Base-by-base conservation (phyloP, 2,797 vertebrate species). In the Sebastes baramenuke region DNA sequence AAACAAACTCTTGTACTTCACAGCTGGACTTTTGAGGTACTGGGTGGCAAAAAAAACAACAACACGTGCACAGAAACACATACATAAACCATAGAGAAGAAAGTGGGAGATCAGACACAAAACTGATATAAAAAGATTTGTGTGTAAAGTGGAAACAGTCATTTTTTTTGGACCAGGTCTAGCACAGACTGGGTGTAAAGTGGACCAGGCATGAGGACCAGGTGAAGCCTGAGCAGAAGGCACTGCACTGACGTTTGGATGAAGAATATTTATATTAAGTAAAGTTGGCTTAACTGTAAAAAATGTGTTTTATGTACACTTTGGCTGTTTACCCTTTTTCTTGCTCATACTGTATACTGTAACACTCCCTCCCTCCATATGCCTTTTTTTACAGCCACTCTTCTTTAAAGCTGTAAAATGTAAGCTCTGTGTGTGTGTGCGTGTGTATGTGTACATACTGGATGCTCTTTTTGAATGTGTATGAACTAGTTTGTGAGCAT, bases 21-120 rank as follows among this genome's bases (percentile, higher is more conserved):
- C 94, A 96, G 97, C 97, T 96, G 97, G 95, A 96, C 95, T 94
- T 94, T 92, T 94, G 95, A 97, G 95, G 96, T 96, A 95, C 96
- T 85, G 87, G 91, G 89, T 92, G 72, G 92, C 88, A 90, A 93
- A 93, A 88, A 87, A 80, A 61, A 70, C 77, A 32, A 82, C 89
- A 66, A 74, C 81, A 71, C n/a, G 72, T 30, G 67, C 81, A 72
- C 42, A 84, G 11, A 66, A 76, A 77, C 13, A 89, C 27, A 83
- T 81, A 65, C 36, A 75, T 36, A 84, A 78, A 89, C 52, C 18
- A 56, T 77, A 85, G 59, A 81, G 55, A 85, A 81, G 55, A 85
- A 82, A 81, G 60, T 82, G 59, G 71, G 65, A 88, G 73, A 92
- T 83, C 79, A 82, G 71, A 85, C 67, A 90, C 60, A 79, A 89